A percentile compares a stretch with the other conserved stretches of the same genome.
These are phyloP conservation scores for Nomada fabriciana DNA, from an alignment of 2,888 invertebrate genomes.

Conservation along the genomic window DNA sequence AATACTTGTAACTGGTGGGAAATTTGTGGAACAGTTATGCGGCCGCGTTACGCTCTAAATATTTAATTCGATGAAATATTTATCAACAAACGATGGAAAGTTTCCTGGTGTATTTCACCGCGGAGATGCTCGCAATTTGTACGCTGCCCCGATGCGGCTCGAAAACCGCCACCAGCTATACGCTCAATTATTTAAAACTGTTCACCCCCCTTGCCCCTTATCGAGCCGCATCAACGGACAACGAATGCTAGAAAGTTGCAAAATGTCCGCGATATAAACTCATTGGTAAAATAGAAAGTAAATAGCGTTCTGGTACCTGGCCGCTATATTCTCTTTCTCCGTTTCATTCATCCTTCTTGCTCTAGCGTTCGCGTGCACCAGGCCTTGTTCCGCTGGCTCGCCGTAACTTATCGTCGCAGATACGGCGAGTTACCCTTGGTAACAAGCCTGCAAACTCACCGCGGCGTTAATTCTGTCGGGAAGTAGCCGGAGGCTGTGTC, in stretches of 20 bases:
- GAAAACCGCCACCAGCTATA: slow-evolving; percentile 35
- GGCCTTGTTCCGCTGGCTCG: not conserved
- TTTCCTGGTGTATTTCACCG: slow-evolving; percentile 20
- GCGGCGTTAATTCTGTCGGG: slow-evolving; percentile 62
- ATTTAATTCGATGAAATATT: slow-evolving; percentile 51
- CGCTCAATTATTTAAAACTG: slow-evolving; percentile 59
- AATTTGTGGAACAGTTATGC: slow-evolving; percentile 13
- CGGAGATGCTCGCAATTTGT: slow-evolving; percentile 53
- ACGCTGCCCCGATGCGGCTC: slow-evolving; percentile 11
- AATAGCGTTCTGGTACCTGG: slow-evolving; percentile 41
- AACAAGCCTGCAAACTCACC: slow-evolving; percentile 64
- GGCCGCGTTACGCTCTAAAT: slow-evolving; percentile 15
- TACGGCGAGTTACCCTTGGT: slow-evolving; percentile 55
- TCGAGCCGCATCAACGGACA: slow-evolving; percentile 53
- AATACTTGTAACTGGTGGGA: not conserved
- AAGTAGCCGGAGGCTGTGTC: slow-evolving; percentile 59
- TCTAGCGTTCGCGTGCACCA: not conserved
- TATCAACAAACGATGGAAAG: slow-evolving; percentile 52
- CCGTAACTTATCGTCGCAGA: slow-evolving; percentile 55
- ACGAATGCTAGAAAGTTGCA: slow-evolving; percentile 53
- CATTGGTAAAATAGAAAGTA: slow-evolving; percentile 53
- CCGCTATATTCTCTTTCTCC: not conserved
- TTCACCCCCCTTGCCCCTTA: slow-evolving; percentile 19
- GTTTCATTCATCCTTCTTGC: not conserved
- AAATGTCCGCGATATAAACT: slow-evolving; percentile 47